phyloP scores from a whole-genome alignment of 2,113 vertebrate species.

The Poeciliopsis prolifica region DNA sequence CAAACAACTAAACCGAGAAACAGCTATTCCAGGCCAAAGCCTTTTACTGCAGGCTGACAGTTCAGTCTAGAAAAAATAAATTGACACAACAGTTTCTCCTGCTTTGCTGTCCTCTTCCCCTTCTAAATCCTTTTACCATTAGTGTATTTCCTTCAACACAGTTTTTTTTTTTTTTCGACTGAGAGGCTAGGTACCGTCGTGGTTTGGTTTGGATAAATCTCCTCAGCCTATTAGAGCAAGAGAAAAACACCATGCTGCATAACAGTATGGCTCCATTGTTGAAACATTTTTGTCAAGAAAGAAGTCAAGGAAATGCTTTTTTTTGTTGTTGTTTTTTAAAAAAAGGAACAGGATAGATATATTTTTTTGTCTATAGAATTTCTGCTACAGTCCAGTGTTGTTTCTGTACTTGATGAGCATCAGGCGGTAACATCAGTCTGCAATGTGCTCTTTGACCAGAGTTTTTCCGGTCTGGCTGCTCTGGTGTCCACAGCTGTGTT shows the following conservation, averaged over 20 bases:
- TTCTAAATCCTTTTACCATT: conserved; percentile 46
- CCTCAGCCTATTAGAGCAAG: conserved; percentile 53
- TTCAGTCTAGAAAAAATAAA: background rate
- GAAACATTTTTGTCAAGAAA: conserved; percentile 23
- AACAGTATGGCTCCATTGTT: conserved; percentile 39
- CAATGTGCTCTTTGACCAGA: conserved; percentile 3
- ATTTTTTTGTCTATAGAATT: background rate
- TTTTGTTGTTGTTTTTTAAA: too few species aligned
- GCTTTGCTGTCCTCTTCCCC: conserved; percentile 15
- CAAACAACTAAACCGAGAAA: background rate
- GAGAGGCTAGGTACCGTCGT: conserved; percentile 32
- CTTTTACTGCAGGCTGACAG: background rate
- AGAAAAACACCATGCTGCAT: conserved; percentile 54
- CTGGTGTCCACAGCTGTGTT: conserved; percentile 35
- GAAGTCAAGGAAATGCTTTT: conserved; percentile 16
- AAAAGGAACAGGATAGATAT: too few species aligned
- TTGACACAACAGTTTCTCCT: background rate
- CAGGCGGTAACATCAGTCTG: conserved; percentile 20
- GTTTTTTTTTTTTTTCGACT: conserved; percentile 8
- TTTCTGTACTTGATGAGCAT: background rate
- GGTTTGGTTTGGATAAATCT: conserved; percentile 45
- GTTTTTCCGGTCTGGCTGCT: conserved; percentile 22
- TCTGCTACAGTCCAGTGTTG: background rate
- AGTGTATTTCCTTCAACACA: conserved; percentile 22
- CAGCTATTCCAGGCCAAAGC: background rate